Conservation (phyloP, 2,888 invertebrate species). For the Cephus pulcher region DNA sequence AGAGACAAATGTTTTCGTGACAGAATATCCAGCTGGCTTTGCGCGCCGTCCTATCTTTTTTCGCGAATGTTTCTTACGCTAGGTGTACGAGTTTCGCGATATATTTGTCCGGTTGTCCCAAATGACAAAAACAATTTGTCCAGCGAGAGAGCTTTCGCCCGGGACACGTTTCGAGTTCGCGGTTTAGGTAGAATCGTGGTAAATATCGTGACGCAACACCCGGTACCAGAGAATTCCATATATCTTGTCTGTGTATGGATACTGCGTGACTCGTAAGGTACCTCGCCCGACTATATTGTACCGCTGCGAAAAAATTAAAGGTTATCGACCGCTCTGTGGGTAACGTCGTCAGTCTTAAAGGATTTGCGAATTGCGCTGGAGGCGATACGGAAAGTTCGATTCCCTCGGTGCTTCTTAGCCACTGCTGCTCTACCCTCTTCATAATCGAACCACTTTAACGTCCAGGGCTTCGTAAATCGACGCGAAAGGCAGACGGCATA, state of each 20-base stretch:
- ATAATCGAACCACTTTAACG: constrained; percentile 38
- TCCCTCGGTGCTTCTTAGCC: constrained; percentile 8
- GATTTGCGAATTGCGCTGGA: not conserved
- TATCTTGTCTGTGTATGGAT: not conserved
- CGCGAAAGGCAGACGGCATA: constrained; percentile 32
- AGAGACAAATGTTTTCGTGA: not conserved
- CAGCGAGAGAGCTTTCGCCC: not conserved
- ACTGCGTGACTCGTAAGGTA: too few relatives aligned
- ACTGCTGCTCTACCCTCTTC: constrained; percentile 2
- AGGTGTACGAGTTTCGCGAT: not conserved
- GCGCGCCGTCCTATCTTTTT: not conserved
- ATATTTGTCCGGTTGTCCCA: not conserved
- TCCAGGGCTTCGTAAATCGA: constrained; percentile 32
- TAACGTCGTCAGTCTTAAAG: constrained; percentile 32
- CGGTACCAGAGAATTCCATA: not conserved
- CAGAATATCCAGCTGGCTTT: not conserved
- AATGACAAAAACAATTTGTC: not conserved
- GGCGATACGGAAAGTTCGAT: constrained; percentile 30
- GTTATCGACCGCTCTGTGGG: not conserved
- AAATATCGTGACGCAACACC: not conserved
- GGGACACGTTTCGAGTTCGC: constrained; percentile 39
- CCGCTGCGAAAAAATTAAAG: not conserved
- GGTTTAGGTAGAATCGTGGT: constrained; percentile 47
- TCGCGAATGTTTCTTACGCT: not conserved
- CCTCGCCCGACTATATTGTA: too few relatives aligned